Evolutionary conservation across 53 echinoderm and acorn worm genomes (phyloP).

Genomic region (Paracentrotus lividus): DNA sequence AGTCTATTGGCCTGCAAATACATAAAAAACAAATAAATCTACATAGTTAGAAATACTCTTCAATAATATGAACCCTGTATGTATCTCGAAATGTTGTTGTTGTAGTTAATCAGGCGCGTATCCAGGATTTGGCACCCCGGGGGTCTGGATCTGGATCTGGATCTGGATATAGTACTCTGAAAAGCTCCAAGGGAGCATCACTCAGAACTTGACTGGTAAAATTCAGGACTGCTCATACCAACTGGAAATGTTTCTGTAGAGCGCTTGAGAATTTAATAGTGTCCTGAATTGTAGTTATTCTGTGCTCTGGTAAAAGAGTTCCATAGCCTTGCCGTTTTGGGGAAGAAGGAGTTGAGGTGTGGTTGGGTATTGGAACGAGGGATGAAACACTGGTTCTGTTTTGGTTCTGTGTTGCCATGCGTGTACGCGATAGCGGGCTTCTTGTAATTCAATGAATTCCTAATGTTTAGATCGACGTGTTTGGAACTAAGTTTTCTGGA

Average conservation of each 20-base stretch:
- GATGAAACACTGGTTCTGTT: background rate
- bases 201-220: background rate
- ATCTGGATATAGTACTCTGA: too few species aligned
- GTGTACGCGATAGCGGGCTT: background rate
- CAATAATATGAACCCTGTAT: too few species aligned
- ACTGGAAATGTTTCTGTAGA: background rate
- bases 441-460: slow-evolving; percentile 7
- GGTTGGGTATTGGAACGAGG: background rate
- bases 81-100: too few species aligned
- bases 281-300: background rate
- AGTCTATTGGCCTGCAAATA: too few species aligned
- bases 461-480: slow-evolving; percentile 27
- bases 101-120: too few species aligned
- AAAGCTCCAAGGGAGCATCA: too few species aligned
- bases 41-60: too few species aligned
- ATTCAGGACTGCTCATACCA: background rate
- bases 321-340: background rate
- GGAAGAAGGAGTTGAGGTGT: slow-evolving; percentile 27
- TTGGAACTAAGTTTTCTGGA: slow-evolving; percentile 17
- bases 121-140: too few species aligned
- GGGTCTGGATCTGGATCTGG: too few species aligned
- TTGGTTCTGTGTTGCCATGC: background rate
- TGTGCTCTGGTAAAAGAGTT: background rate
- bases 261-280: background rate
- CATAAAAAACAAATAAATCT: too few species aligned